Conservation (phyloP, 1,140 invertebrate species). For the Meteorus sp. region DNA sequence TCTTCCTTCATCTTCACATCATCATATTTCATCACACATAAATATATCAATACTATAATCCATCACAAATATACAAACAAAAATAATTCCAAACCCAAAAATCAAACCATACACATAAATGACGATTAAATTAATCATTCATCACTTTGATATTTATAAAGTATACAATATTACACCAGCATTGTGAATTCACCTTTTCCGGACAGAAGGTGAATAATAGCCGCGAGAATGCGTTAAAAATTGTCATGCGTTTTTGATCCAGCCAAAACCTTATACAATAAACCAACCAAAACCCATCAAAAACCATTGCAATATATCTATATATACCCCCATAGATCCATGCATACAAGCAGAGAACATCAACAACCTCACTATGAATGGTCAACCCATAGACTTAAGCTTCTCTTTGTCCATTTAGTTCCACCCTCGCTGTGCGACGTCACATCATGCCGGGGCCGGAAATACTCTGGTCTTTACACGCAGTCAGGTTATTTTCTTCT, state of each 20-base stretch:
- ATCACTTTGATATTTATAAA: too few species aligned
- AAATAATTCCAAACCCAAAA: too few species aligned
- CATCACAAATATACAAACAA: too few species aligned
- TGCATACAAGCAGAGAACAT: background rate
- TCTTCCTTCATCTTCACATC: too few species aligned
- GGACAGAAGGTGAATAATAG: too few species aligned
- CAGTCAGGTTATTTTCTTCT: background rate
- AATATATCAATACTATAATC: background rate
- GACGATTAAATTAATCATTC: too few species aligned
- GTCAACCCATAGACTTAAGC: constrained; percentile 10
- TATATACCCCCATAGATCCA: background rate
- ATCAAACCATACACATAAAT: too few species aligned
- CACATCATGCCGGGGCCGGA: constrained; percentile 16
- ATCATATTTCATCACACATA: background rate
- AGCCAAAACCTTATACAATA: background rate
- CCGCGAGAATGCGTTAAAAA: too few species aligned
- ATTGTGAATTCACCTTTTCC: too few species aligned
- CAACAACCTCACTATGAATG: background rate
- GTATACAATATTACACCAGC: too few species aligned
- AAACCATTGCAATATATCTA: background rate
- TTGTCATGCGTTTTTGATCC: too few species aligned
- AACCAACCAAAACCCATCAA: background rate
- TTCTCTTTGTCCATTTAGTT: background rate
- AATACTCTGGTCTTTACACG: constrained; percentile 24
- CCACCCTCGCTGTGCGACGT: background rate